These are phyloP conservation scores for Phragmatobia fuliginosa DNA, from an alignment of 2,888 invertebrate genomes.

Conservation along the genomic window DNA sequence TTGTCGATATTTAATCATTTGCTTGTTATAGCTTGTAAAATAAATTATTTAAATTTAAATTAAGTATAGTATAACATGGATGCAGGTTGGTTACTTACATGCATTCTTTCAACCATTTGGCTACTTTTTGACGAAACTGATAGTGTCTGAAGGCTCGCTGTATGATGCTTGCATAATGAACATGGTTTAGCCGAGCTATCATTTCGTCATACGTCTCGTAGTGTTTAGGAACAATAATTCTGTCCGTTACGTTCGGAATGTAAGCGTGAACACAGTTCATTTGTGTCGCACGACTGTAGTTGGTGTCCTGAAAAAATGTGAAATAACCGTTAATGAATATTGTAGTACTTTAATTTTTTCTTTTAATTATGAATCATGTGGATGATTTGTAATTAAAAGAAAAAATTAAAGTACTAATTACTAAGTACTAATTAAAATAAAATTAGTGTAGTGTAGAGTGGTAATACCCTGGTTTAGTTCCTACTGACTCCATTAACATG, in stretches of 20 bases:
- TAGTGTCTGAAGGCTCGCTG: slow-evolving; percentile 89
- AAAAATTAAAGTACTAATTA: background rate
- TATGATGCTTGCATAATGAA: slow-evolving; percentile 87
- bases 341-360: background rate
- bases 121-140: slow-evolving; percentile 78
- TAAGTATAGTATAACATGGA: background rate
- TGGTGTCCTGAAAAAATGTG: slow-evolving; percentile 76
- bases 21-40: background rate
- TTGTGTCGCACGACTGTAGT: slow-evolving; percentile 87
- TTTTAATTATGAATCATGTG: too few relatives aligned
- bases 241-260: slow-evolving; percentile 88
- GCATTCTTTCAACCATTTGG: slow-evolving; percentile 75
- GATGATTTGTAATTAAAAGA: background rate
- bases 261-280: slow-evolving; percentile 86
- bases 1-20: background rate
- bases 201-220: slow-evolving; percentile 90
- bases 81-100: slow-evolving; percentile 55
- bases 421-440: too few relatives aligned
- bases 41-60: too few relatives aligned
- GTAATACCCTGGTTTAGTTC: background rate
- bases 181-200: slow-evolving; percentile 84
- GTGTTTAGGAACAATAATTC: slow-evolving; percentile 85
- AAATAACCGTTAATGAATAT: background rate
- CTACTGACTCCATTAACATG: background rate
- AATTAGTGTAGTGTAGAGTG: too few relatives aligned